Evolutionary conservation across 2,113 vertebrate genomes (phyloP).

Genomic region (Centropristis striata): DNA sequence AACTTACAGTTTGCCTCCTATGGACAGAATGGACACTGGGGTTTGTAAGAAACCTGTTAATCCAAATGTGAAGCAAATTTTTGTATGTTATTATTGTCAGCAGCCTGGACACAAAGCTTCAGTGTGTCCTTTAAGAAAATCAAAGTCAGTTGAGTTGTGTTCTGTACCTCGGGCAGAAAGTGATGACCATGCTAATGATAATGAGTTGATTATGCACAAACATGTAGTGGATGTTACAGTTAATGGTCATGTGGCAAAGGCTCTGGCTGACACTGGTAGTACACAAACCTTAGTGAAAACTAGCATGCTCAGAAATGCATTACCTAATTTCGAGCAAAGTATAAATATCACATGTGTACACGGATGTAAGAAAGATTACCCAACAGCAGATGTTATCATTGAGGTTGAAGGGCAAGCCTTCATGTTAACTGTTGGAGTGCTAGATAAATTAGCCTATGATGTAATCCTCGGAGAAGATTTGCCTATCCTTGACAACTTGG

Average conservation of each 20-base stretch:
- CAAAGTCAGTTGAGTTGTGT: no score
- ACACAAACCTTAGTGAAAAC: background rate
- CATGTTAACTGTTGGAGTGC: background rate
- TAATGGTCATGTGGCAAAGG: background rate
- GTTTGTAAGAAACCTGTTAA: background rate
- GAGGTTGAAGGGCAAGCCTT: background rate
- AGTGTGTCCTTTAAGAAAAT: background rate
- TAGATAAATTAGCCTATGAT: background rate
- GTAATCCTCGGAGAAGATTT: no score
- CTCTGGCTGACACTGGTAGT: background rate
- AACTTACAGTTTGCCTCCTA: no score
- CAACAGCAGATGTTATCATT: background rate
- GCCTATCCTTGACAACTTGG: no score
- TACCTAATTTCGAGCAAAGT: background rate
- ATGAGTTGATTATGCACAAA: no score
- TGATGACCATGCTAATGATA: no score
- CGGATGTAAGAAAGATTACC: background rate
- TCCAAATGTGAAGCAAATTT: background rate
- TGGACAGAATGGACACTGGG: background rate
- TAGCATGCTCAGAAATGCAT: background rate
- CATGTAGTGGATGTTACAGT: no score
- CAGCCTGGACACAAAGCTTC: background rate
- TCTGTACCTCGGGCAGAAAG: no score
- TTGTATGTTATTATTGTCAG: background rate
- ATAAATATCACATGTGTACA: background rate